Percentiles rank a stretch among this genome's conserved stretches.
Conservation (phyloP, 1,140 invertebrate genomes). For the Stegodyphus mimosarum region DNA sequence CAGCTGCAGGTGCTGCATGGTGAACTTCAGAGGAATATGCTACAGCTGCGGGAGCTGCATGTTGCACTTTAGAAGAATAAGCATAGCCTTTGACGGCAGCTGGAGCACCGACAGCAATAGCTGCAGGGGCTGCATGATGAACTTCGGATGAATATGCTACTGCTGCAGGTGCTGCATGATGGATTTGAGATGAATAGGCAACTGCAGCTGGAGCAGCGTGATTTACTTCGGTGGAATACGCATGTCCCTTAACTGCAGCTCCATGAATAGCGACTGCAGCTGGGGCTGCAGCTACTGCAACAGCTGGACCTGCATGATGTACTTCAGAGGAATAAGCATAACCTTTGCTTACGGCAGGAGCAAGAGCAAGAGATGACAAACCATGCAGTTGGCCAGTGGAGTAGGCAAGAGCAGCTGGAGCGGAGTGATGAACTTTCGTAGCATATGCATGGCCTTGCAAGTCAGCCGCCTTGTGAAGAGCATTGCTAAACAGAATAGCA, state of each 20-base stretch:
- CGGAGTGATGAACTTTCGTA: not conserved
- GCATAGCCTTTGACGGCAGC: constrained; percentile 24
- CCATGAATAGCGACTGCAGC: not conserved
- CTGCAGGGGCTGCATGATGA: constrained; percentile 2
- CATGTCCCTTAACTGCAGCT: not conserved
- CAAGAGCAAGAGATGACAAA: not conserved
- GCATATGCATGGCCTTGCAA: constrained; percentile 2
- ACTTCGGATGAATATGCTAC: constrained; percentile 33
- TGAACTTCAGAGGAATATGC: constrained; percentile 19
- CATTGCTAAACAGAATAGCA: not conserved
- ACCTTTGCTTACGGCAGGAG: constrained; percentile 1
- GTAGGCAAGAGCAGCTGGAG: constrained; percentile 6
- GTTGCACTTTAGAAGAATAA: constrained; percentile 33
- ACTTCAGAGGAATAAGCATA: constrained; percentile 23
- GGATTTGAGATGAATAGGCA: not conserved
- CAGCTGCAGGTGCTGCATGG: constrained; percentile 5
- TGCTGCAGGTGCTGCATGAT: constrained; percentile 9
- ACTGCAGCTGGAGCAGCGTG: not conserved
- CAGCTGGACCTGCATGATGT: not conserved
- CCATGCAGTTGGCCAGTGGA: not conserved
- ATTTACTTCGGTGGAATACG: constrained; percentile 19
- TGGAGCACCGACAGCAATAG: constrained; percentile 1
- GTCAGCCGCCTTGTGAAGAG: not conserved
- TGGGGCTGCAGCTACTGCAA: not conserved
- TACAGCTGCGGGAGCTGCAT: constrained; percentile 18